These are phyloP conservation scores for Galerucella nymphaeae DNA, from an alignment of 2,888 invertebrate genomes.

Conservation along the genomic window DNA sequence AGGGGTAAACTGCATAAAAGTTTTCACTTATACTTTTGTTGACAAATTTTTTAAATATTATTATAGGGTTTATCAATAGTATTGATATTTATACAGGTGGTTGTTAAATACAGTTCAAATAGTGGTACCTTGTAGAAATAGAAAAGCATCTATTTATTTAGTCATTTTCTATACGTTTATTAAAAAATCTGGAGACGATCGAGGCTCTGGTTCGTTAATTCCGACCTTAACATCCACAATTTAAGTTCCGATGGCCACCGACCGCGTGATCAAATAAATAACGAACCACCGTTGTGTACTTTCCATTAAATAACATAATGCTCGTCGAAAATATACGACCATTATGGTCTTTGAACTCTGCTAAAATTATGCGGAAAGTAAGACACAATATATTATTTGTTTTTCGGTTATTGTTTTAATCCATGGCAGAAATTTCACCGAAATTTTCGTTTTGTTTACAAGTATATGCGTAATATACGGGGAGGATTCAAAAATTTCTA, in stretches of 20 bases:
- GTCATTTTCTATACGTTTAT: conserved; percentile 14
- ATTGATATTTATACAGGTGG: neutral
- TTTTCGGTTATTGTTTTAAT: neutral
- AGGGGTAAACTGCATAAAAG: neutral
- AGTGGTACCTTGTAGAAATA: conserved; percentile 1
- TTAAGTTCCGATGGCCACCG: conserved; percentile 41
- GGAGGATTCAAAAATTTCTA: no score
- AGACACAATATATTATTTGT: neutral
- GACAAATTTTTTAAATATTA: no score
- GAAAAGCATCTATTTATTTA: conserved; percentile 29
- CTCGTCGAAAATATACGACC: conserved; percentile 37
- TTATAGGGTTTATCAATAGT: neutral
- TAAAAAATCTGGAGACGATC: conserved; percentile 20
- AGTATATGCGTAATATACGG: no score
- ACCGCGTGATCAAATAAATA: conserved; percentile 39
- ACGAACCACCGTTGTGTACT: conserved; percentile 33
- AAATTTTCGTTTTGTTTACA: neutral
- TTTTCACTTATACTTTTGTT: neutral
- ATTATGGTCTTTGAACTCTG: conserved; percentile 32
- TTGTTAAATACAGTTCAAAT: no score
- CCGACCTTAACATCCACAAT: conserved; percentile 36
- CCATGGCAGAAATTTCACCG: neutral
- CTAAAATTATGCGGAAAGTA: conserved; percentile 16
- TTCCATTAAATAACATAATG: conserved; percentile 32
- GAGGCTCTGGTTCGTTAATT: conserved; percentile 28